Evolutionary conservation across 2,888 invertebrate species (phyloP), one percentile per base, ranked within the genome.

Genomic region (Chrysolina haemoptera): DNA sequence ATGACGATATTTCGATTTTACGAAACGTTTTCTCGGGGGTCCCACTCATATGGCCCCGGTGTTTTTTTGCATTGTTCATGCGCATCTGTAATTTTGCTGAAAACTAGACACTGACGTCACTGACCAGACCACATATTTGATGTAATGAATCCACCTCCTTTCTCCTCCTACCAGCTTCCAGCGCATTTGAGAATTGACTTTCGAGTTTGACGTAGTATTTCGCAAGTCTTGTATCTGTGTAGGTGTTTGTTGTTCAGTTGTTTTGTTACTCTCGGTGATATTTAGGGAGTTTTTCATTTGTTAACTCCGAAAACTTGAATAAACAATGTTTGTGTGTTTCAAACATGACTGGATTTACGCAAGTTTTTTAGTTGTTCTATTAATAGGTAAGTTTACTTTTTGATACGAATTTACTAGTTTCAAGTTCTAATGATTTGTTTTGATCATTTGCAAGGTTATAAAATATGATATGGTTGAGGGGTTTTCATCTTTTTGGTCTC

Each of bases 301-400:
- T 43, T 12, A 12, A 43, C 43, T 43, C 3, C 14, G 3, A 43
- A 43, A 14, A 43, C 6, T 43, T 43, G 14, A 14, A n/a, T 62
- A 62, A 11, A 62, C 14, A 9, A 62, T 62, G 62, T 62, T 14
- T 14, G 35, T 22, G 20, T 14, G 18, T 43, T 41, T 63, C 43
- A 43, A 63, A 35, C 41, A 18, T 63, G 16, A 43, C 16, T 16
- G 18, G 63, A 20, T 63, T 16, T 11, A 6, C 20, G 43, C 62
- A 16, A 62, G n/a, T 62, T 11, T 20, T 63, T 5, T 43, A 14
- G 14, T 43, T 12, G 18, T 27, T 63, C 16, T 63, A 1, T 43
- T 63, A 10, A 63, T 63, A 63, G 63, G 63, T 63, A 20, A 63
- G 20, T 63, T n/a, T 18, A 18, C 43, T 35, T 35, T 35, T 35